Evolutionary conservation across 2,797 vertebrate species (phyloP).

Genomic region (Peromyscus attwateri): DNA sequence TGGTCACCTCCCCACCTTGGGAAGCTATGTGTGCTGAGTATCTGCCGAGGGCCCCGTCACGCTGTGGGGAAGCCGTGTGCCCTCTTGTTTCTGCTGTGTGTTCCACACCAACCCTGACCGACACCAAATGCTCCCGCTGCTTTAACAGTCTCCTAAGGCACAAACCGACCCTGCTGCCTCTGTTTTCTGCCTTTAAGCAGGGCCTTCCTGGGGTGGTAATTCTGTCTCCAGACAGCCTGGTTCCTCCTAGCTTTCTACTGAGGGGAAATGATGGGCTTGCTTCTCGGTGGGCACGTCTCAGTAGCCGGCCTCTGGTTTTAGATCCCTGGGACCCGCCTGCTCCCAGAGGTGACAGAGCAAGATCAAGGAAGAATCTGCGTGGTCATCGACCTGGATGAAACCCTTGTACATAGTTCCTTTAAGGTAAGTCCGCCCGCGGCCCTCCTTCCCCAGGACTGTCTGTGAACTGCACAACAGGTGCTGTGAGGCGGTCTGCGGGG

Average conservation of each 20-base stretch:
- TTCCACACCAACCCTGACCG: not conserved
- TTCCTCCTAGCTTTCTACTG: constrained; percentile 2
- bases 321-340: constrained; percentile 90
- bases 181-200: not conserved
- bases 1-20: not conserved
- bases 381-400: constrained; percentile 95
- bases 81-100: not conserved
- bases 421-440: constrained; percentile 88
- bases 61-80: not conserved
- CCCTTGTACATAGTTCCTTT: constrained; percentile 94
- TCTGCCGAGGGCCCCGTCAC: not conserved
- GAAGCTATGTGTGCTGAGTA: not conserved
- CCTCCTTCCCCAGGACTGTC: not conserved
- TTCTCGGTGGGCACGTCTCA: constrained; percentile 51
- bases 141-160: not conserved
- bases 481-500: not conserved
- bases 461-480: not conserved
- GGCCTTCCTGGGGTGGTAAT: not conserved
- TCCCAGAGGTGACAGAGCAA: constrained; percentile 91
- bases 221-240: not conserved
- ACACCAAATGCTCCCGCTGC: not conserved
- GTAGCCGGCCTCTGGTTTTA: constrained; percentile 79
- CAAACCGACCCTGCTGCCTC: not conserved
- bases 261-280: not conserved
- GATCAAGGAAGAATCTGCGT: constrained; percentile 94